These are phyloP conservation scores for Garrulus glandarius DNA, from an alignment of 2,797 vertebrate species.

Conservation along the genomic window DNA sequence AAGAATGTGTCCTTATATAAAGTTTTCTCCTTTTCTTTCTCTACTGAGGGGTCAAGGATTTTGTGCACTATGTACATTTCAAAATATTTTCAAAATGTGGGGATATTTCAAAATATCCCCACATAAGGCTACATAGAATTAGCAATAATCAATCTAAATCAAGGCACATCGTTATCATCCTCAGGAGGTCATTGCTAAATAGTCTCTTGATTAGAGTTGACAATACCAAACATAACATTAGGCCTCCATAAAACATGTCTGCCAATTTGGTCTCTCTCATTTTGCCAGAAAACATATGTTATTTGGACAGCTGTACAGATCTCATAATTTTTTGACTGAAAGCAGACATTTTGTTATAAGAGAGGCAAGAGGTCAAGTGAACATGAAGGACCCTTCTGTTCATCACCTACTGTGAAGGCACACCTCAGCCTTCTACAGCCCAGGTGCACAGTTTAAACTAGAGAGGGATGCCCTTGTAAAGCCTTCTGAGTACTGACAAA, in stretches of 20 bases:
- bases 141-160: not conserved
- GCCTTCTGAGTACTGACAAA: not conserved
- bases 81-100: too few relatives aligned
- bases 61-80: not conserved
- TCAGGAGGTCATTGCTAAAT: not conserved
- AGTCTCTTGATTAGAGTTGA: not conserved
- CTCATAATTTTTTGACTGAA: not conserved
- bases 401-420: not conserved
- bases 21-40: not conserved
- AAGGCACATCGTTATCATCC: not conserved
- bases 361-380: not conserved
- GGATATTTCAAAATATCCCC: not conserved
- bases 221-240: not conserved
- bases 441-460: not conserved
- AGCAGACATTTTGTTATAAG: not conserved
- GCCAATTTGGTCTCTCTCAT: not conserved
- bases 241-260: not conserved
- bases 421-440: not conserved
- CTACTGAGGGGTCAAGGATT: not conserved
- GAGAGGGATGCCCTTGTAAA: not conserved
- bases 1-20: not conserved
- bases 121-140: not conserved
- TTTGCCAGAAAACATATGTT: not conserved
- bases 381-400: not conserved
- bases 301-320: not conserved